Evolutionary conservation across 2,113 vertebrate genomes (phyloP).

Genomic region (Periophthalmodon schlosseri): DNA sequence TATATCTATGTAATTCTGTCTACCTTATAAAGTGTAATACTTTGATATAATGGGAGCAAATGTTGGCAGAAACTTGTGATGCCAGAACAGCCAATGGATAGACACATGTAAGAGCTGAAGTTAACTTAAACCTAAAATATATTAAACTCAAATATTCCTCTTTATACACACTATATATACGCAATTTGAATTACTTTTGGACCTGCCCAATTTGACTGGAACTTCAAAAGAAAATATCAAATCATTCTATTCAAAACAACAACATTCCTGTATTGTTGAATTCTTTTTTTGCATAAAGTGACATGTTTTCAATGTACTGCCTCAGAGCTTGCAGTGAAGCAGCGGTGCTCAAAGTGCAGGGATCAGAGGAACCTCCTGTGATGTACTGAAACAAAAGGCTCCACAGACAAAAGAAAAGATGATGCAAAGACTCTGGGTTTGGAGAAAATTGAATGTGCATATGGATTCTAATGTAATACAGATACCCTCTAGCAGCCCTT

Average conservation of each 20-base stretch:
- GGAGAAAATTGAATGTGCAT: conserved; percentile 16
- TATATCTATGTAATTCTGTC: neutral
- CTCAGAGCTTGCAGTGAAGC: conserved; percentile 18
- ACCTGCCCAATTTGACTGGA: neutral
- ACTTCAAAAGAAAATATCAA: neutral
- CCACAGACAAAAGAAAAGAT: conserved; percentile 38
- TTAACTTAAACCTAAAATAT: no score
- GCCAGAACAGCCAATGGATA: no score
- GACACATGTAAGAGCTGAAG: no score
- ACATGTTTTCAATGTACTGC: neutral
- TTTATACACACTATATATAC: no score
- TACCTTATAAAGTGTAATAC: neutral
- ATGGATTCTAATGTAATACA: conserved; percentile 26
- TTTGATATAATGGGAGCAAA: neutral
- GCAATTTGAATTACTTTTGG: no score
- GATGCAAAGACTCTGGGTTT: conserved; percentile 49
- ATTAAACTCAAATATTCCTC: no score
- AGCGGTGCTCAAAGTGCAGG: conserved; percentile 29
- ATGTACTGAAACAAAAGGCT: conserved; percentile 41
- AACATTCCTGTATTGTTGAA: neutral
- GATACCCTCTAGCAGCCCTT: conserved; percentile 8
- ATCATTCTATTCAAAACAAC: no score
- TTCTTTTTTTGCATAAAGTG: neutral
- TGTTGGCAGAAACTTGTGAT: no score
- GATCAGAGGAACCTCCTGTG: conserved; percentile 39